Evolutionary conservation across 1,140 invertebrate species (phyloP), one percentile per base, ranked within the genome.

Genomic region (Drosophila setifemur): DNA sequence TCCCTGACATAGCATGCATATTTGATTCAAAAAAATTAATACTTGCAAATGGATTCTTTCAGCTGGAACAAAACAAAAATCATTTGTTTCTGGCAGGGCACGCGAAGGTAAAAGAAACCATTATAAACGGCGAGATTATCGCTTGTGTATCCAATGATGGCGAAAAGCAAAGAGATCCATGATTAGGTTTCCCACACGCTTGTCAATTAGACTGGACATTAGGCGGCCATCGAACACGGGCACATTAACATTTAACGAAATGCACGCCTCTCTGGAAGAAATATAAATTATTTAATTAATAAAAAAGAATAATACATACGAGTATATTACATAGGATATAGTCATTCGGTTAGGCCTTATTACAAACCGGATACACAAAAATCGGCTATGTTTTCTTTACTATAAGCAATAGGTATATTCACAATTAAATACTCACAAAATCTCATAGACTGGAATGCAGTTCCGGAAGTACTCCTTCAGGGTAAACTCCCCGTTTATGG

Each of bases 91-190:
- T 23, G 33, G n/a, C 12, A 6, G 12, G 5, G 12, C 4, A n/a
- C 5, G 14, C 14, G 0, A 21, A 9, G 21, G 4, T n/a, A n/a
- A 11, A 43, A 12, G 9, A 29, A 6, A 14, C n/a, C n/a, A n/a
- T 4, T 3, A 31, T 6, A 1, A n/a, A n/a, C n/a, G n/a, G n/a
- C 21, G 4, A 4, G 8, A 33, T 11, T 72, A 71, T 31, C 45
- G 33, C 44, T 55, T 60, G 45, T 77, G 77, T 19, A 89, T 67
- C 82, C 77, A 89, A 64, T 73, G 61, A 33, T 87, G 73, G 16
- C 87, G 87, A 49, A 76, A 83, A 0, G 87, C 86, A 52, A 89
- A 89, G 9, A 89, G 21, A 40, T 89, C 75, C 74, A 89, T 81
- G 8, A 89, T 81, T 39, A 89, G 39, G 19, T 83, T 73, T 14